phyloP scores from a whole-genome alignment of 2,888 invertebrate genomes.

The Andrena dorsata region DNA sequence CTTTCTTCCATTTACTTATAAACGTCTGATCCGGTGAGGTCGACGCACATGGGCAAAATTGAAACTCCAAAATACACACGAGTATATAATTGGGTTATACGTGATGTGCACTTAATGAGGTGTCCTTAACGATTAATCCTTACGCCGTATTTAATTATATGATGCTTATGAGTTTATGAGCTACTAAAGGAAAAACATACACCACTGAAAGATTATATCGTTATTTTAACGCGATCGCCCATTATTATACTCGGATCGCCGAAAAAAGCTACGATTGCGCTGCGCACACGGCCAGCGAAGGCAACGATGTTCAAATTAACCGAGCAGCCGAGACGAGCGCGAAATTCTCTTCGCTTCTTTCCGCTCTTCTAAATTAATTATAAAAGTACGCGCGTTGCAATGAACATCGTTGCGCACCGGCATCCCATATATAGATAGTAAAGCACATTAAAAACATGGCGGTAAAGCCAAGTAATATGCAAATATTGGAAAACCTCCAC shows the following conservation, averaged over 20 bases:
- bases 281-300: slow-evolving; percentile 69
- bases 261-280: slow-evolving; percentile 71
- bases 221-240: slow-evolving; percentile 70
- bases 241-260: slow-evolving; percentile 65
- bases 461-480: slow-evolving; percentile 82
- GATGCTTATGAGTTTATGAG: slow-evolving; percentile 83
- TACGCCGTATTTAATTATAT: slow-evolving; percentile 77
- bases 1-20: slow-evolving; percentile 76
- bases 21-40: slow-evolving; percentile 68
- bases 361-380: neutral
- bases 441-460: slow-evolving; percentile 79
- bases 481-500: slow-evolving; percentile 93
- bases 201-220: slow-evolving; percentile 79
- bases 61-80: slow-evolving; percentile 76
- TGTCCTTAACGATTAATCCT: slow-evolving; percentile 77
- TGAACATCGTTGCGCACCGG: slow-evolving; percentile 63
- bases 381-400: slow-evolving; percentile 2
- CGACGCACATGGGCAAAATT: slow-evolving; percentile 66
- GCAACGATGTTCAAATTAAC: slow-evolving; percentile 57
- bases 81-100: slow-evolving; percentile 70
- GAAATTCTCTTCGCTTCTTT: slow-evolving; percentile 13
- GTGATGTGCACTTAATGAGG: slow-evolving; percentile 76
- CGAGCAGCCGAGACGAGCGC: slow-evolving; percentile 8
- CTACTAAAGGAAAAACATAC: slow-evolving; percentile 82
- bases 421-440: slow-evolving; percentile 67